phyloP scores from a whole-genome alignment of 2,797 vertebrate species.

The Gephyroberyx darwinii region DNA sequence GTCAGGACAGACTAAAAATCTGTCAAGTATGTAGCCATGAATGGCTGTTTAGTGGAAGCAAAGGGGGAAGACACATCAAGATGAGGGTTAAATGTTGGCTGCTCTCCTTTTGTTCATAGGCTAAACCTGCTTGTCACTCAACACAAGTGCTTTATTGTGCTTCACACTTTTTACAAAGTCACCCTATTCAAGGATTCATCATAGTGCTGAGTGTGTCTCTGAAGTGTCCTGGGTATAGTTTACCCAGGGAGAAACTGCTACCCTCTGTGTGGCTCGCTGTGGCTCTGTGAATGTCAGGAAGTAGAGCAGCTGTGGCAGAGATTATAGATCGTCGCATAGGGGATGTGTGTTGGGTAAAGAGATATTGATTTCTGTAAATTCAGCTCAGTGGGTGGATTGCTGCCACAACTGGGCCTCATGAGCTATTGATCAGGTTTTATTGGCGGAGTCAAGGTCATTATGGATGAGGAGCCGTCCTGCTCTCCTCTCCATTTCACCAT shows the following conservation, averaged over 20 bases:
- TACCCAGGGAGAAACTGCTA: conserved; percentile 56
- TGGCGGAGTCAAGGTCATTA: conserved; percentile 76
- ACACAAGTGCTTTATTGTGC: conserved; percentile 8
- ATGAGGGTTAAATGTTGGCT: not conserved
- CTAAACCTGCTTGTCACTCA: conserved; percentile 7
- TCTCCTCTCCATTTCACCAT: conserved; percentile 44
- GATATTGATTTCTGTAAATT: conserved; percentile 77
- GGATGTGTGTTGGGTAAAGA: conserved; percentile 60
- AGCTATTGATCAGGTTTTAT: conserved; percentile 76
- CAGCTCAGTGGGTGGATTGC: conserved; percentile 69
- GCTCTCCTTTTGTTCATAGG: not conserved
- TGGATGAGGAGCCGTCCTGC: conserved; percentile 58
- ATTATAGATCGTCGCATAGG: conserved; percentile 66
- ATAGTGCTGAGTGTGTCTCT: conserved; percentile 55
- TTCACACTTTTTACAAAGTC: conserved; percentile 57
- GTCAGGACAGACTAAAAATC: not conserved
- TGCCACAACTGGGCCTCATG: conserved; percentile 59
- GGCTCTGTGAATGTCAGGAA: conserved; percentile 67
- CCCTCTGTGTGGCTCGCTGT: conserved; percentile 44
- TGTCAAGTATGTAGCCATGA: not conserved
- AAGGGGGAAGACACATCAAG: not conserved
- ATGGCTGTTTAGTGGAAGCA: not conserved
- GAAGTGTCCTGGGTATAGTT: conserved; percentile 58
- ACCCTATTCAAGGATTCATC: conserved; percentile 57
- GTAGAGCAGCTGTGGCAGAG: conserved; percentile 72